Base-by-base conservation (phyloP, 1,140 invertebrate genomes). In the Drosophila pachea region DNA sequence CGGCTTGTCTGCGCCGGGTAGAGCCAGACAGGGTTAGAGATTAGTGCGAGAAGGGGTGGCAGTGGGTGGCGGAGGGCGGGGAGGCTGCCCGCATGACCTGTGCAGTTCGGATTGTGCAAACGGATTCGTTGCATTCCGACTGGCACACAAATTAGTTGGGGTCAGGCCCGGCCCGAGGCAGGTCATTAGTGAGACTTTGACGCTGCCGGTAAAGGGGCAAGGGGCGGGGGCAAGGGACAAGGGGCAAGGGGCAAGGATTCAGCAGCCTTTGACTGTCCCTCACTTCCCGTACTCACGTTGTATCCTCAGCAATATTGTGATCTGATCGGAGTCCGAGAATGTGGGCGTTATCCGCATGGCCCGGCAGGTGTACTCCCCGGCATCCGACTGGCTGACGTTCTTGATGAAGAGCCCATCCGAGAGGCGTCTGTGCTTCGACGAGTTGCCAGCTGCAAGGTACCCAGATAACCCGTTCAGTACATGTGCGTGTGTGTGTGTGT, bases 321-420 rank as follows among this genome's bases (percentile, higher is more conserved):
- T 76, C 56, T 90, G 89, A 70, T 90, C 88, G 48, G 90, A 75
- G 64, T 90, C 90, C 38, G 89, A 90, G 67, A 88, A 87, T 49
- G 86, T 87, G 9, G 79, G 67, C 29, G 91, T 90, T 33, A 91
- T 88, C 70, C 91, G 90, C 67, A 90, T 88, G 4, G 91, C 92
- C 60, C 89, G 87, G 81, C 92, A 92, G 5, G 89, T 89, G 68
- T 92, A 92, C 53, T 89, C 88, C 7, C 92, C 92, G 68, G 88
- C 90, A 86, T 92, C 91, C n/a, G 89, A 74, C 61, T 91, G 84
- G 7, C 84, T 90, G 8, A 91, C 90, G 69, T 91, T 91, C 64
- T 75, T 86, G 61, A 92, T 91, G 36, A 88, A 87, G 2, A 92
- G 87, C 33, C 91, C 91, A 50, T 90, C 88, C 12, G 90, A 88